A percentile compares a stretch with the other conserved stretches of the same genome.
Conservation (phyloP, 2,113 vertebrate genomes). For the Zosterops pallidus region DNA sequence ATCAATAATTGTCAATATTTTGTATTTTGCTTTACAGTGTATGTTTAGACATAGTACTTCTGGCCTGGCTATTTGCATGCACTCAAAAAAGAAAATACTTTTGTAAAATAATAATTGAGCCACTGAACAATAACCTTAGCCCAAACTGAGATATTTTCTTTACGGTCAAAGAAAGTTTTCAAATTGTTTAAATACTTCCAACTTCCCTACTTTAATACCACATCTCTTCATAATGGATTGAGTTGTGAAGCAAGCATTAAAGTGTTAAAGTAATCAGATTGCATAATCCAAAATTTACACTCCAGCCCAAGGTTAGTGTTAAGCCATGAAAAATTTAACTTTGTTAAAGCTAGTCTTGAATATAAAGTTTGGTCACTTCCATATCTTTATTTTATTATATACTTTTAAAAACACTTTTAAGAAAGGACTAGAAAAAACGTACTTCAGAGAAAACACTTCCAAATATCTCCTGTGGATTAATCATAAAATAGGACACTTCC, state of each 20-base stretch:
- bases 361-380: background rate
- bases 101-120: background rate
- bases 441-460: constrained; percentile 4
- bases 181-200: background rate
- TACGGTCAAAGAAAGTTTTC: background rate
- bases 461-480: constrained; percentile 25
- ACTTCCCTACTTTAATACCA: background rate
- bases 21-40: background rate
- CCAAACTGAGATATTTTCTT: background rate
- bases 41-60: background rate
- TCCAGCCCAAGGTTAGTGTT: background rate
- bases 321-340: background rate
- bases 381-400: background rate
- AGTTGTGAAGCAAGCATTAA: background rate
- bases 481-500: constrained; percentile 53
- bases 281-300: background rate
- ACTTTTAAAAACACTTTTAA: background rate
- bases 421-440: background rate
- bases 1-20: background rate
- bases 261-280: background rate
- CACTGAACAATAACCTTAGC: background rate
- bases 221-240: background rate
- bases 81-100: background rate
- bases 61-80: background rate
- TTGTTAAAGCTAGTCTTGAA: background rate